Evolutionary conservation across 2,797 vertebrate species (phyloP).

Genomic region (Argentina silus): DNA sequence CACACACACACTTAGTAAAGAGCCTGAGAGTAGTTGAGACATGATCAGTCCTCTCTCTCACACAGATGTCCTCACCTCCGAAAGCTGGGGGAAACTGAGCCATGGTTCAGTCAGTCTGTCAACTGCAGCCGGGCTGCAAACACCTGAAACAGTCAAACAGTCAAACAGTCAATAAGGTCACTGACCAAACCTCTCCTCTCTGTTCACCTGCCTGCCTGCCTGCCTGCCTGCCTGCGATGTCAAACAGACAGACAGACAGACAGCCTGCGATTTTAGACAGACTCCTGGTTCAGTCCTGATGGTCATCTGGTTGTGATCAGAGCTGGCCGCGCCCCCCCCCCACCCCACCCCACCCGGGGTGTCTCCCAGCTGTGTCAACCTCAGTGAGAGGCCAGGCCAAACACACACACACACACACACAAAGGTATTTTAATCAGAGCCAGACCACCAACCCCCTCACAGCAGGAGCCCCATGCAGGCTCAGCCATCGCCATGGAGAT

Average conservation of each 20-base stretch:
- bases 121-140: constrained; percentile 73
- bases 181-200: too few species aligned
- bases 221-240: too few species aligned
- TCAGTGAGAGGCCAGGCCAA: constrained; percentile 19
- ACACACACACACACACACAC: constrained; percentile 26
- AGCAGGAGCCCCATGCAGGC: constrained; percentile 19
- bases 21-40: neutral
- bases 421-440: constrained; percentile 68
- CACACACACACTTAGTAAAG: neutral
- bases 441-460: constrained; percentile 48
- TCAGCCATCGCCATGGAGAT: constrained; percentile 26
- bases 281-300: too few species aligned
- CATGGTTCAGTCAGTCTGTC: constrained; percentile 87
- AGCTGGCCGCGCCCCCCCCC: neutral
- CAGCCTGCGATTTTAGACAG: too few species aligned
- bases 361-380: constrained; percentile 54
- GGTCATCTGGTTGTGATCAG: constrained; percentile 3
- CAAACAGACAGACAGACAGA: too few species aligned
- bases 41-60: neutral
- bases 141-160: constrained; percentile 73
- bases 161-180: too few species aligned
- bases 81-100: constrained; percentile 97
- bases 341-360: constrained; percentile 16
- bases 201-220: too few species aligned
- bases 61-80: constrained; percentile 84